Percentiles rank a stretch among this genome's conserved stretches.
phyloP scores from a whole-genome alignment of 30 jellyfish, hydroid and myxozoan genomes.

The Aurelia aurita complex sp. Pacific region DNA sequence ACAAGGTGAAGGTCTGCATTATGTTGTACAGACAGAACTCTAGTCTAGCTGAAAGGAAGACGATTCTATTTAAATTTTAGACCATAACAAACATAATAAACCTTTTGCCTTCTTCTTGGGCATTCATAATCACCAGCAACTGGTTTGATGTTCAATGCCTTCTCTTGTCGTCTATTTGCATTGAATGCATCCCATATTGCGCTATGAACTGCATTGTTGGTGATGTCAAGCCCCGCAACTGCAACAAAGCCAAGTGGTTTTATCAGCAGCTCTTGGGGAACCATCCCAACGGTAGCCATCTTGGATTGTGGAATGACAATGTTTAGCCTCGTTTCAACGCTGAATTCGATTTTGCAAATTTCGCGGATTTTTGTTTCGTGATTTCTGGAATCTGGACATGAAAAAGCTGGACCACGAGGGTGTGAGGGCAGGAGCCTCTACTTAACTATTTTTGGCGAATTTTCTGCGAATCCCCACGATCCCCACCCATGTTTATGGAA shows the following conservation, averaged over 20 bases:
- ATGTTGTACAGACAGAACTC: too few species aligned
- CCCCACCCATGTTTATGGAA: too few species aligned
- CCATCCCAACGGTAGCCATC: conserved; percentile 77
- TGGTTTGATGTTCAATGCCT: conserved; percentile 79
- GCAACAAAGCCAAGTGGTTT: conserved; percentile 93
- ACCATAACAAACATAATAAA: background rate
- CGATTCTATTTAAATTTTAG: too few species aligned
- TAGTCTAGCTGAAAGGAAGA: too few species aligned
- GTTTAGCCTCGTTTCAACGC: conserved; percentile 9
- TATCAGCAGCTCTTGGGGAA: conserved; percentile 77
- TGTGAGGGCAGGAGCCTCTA: background rate
- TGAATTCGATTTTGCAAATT: background rate
- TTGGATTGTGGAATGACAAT: background rate
- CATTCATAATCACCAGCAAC: conserved; percentile 90
- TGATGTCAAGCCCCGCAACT: conserved; percentile 85
- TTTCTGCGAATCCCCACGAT: too few species aligned
- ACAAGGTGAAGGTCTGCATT: too few species aligned
- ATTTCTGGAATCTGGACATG: background rate
- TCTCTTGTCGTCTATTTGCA: conserved; percentile 84
- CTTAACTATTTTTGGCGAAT: too few species aligned
- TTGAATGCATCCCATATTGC: conserved; percentile 98
- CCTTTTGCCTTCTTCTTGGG: conserved; percentile 87
- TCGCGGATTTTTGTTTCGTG: too few species aligned
- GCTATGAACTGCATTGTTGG: conserved; percentile 87
- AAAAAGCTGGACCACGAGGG: background rate